A percentile compares a stretch with the other conserved stretches of the same genome.
Evolutionary conservation across 2,888 invertebrate genomes (phyloP).

Genomic region (Deroplatys truncata): DNA sequence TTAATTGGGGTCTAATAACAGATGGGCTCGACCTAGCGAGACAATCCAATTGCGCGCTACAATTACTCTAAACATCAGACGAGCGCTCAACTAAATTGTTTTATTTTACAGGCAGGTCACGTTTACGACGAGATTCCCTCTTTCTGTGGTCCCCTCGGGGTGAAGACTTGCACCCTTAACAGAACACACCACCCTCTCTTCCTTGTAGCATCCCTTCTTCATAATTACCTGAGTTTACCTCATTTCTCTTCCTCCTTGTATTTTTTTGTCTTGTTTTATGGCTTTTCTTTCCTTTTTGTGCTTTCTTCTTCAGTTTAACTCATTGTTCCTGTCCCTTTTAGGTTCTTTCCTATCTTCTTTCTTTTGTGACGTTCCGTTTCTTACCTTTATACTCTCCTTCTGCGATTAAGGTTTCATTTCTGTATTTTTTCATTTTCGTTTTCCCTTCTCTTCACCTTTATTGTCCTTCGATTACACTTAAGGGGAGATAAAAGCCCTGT

Average conservation of each 20-base stretch:
- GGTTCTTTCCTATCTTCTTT: no score
- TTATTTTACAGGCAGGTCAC: not conserved
- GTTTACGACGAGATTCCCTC: not conserved
- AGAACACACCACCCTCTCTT: not conserved
- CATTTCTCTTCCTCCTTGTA: not conserved
- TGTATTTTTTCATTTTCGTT: no score
- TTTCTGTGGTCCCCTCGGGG: not conserved
- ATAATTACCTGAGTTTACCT: not conserved
- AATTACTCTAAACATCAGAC: not conserved
- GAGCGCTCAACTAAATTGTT: not conserved
- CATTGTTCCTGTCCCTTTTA: no score
- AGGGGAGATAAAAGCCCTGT: no score
- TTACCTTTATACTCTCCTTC: no score
- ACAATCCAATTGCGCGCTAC: not conserved
- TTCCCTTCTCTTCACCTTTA: no score
- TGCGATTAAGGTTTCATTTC: no score
- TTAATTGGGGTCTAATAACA: conserved; percentile 6
- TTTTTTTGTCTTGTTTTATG: no score
- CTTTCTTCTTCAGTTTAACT: not conserved
- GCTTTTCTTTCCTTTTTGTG: not conserved
- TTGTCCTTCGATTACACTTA: no score
- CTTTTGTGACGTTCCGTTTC: no score
- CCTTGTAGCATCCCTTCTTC: not conserved
- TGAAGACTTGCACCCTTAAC: not conserved
- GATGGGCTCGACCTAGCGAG: not conserved